Base-by-base conservation (phyloP, 2,797 vertebrate species). In the Tapirus indicus region DNA sequence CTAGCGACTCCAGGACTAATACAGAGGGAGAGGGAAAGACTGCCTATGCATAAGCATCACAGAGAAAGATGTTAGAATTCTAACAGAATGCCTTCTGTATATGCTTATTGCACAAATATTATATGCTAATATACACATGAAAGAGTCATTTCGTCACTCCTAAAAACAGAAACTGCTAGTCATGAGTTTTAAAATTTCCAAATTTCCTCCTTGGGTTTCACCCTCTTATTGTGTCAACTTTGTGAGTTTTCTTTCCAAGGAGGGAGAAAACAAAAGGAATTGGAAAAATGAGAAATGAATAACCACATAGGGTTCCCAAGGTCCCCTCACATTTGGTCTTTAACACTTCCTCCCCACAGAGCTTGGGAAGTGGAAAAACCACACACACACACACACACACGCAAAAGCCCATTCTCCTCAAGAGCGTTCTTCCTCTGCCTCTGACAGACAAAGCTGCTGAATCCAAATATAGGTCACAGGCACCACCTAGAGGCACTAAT, bases 401-500 rank as follows among this genome's bases (percentile, higher is more conserved):
- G 25, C 62, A 38, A 38, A 38, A 38, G 38, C 13, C 35, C 7
- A 2, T 41, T 71, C 25, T 25, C 41, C 27, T 82, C 20, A 7
- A 1, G 2, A 38, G 6, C 12, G 13, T 16, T 52, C 69, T 82
- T 27, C 14, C 74, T 83, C 25, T 29, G 56, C 21, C 10, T 58
- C 25, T 41, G 64, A 69, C 60, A 52, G 7, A 17, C 17, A 25
- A 71, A 88, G 64, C 49, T 66, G 20, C 27, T 20, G 14, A 88
- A 64, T 62, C 27, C 56, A 80, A 69, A 66, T 56, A 29, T 20
- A 87, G 75, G 41, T 64, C 96, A 41, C 47, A 72, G 71, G 87
- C 93, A 80, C 97, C 94, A 93, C 88, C 96, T 95, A 95, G 78
- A 94, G 97, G 75, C 56, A 82, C 38, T 74, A 32, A 38, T 66